phyloP scores from a whole-genome alignment of 1,140 invertebrate species.

The Drusus annulatus region DNA sequence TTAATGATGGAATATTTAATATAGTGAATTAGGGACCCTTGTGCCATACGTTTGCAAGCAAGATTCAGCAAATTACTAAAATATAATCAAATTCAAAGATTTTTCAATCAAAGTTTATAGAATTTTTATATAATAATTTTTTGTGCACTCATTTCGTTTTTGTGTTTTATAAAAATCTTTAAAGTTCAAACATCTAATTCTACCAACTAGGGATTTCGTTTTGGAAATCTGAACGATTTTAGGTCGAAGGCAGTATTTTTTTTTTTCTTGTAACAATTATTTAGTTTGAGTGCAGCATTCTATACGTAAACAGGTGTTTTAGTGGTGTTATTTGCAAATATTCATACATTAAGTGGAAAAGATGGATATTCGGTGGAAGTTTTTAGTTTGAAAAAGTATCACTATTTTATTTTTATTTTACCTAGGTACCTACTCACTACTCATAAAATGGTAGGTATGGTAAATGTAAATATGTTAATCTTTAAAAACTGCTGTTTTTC shows the following conservation, averaged over 20 bases:
- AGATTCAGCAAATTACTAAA: neutral
- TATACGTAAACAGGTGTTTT: conserved; percentile 22
- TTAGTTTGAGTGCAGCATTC: conserved; percentile 7
- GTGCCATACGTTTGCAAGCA: conserved; percentile 24
- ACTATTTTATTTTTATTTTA: too few relatives aligned
- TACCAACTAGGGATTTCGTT: neutral
- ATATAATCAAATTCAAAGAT: neutral
- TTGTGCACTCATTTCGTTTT: neutral
- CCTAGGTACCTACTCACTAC: too few relatives aligned
- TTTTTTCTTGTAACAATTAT: neutral
- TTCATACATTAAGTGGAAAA: conserved; percentile 25
- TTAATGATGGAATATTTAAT: too few relatives aligned
- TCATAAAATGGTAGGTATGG: too few relatives aligned
- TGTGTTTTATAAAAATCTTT: neutral
- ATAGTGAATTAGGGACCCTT: neutral
- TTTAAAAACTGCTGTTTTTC: too few relatives aligned
- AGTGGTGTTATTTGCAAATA: conserved; percentile 16
- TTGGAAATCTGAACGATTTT: neutral
- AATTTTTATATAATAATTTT: neutral
- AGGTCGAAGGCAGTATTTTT: neutral
- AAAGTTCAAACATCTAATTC: neutral
- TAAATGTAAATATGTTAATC: too few relatives aligned
- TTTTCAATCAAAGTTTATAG: neutral
- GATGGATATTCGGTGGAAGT: conserved; percentile 15
- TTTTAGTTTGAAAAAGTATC: neutral